Percentiles rank a stretch among this genome's conserved stretches.
Conservation (phyloP, 2,888 invertebrate genomes). For the Agriopis leucophaearia region DNA sequence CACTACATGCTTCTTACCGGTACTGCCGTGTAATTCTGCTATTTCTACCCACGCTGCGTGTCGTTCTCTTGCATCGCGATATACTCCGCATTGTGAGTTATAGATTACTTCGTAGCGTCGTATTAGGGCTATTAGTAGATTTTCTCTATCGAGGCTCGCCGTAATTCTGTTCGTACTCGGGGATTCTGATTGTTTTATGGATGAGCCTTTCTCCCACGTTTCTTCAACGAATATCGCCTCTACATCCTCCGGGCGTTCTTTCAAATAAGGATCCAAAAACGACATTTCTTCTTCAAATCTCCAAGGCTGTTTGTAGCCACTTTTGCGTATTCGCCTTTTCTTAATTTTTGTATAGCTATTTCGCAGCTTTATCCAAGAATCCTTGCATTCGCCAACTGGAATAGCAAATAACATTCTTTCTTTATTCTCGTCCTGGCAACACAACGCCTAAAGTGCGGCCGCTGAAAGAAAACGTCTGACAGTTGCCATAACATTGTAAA, state of each 20-base stretch:
- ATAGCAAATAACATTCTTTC: neutral
- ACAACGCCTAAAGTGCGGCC: too few species aligned
- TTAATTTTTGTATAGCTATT: conserved; percentile 2
- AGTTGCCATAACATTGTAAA: too few species aligned
- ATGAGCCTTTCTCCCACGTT: conserved; percentile 4
- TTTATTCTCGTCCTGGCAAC: too few species aligned
- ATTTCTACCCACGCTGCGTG: conserved; percentile 12
- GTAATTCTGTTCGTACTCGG: neutral
- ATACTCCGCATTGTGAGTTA: conserved; percentile 3
- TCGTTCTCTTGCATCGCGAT: conserved; percentile 3
- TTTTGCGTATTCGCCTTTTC: neutral
- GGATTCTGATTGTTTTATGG: too few species aligned
- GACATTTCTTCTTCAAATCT: conserved; percentile 10
- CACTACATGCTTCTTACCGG: neutral
- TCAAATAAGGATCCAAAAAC: neutral
- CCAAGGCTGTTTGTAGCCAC: neutral
- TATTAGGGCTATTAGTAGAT: conserved; percentile 2
- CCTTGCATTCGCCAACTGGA: conserved; percentile 6
- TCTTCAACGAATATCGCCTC: conserved; percentile 7
- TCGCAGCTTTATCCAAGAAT: conserved; percentile 8
- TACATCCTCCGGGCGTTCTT: neutral
- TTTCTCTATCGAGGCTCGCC: neutral
- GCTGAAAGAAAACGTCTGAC: too few species aligned
- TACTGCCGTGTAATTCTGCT: conserved; percentile 16
- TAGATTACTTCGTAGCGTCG: conserved; percentile 9